Conservation (phyloP, 2,888 invertebrate genomes). For the Ormyrus rosae region DNA sequence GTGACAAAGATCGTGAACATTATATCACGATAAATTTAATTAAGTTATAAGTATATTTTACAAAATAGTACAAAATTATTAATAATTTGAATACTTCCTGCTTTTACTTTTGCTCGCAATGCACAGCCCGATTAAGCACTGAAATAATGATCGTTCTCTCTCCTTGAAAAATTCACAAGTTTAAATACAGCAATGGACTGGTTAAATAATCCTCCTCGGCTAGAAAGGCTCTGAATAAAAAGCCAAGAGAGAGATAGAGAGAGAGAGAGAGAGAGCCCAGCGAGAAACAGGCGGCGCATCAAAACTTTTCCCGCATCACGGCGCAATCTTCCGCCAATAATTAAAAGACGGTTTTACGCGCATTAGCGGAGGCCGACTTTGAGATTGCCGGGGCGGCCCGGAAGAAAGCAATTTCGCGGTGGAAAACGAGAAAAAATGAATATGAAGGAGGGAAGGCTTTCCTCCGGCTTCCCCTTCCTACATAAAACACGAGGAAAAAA, state of each 20-base stretch:
- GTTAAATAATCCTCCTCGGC: too few relatives aligned
- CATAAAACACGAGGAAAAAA: slow-evolving; percentile 8
- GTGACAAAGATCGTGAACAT: too few relatives aligned
- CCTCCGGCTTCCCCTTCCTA: background rate
- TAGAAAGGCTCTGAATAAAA: background rate
- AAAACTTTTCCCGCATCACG: background rate
- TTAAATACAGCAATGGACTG: too few relatives aligned
- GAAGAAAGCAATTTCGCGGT: slow-evolving; percentile 50
- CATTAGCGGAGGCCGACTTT: slow-evolving; percentile 10
- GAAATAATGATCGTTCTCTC: too few relatives aligned
- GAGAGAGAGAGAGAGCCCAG: background rate
- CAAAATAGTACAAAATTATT: too few relatives aligned
- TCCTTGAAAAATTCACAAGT: too few relatives aligned
- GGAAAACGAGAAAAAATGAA: slow-evolving; percentile 52
- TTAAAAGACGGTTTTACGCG: slow-evolving; percentile 50
- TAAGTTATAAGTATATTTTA: too few relatives aligned
- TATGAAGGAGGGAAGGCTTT: slow-evolving; percentile 50
- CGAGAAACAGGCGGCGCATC: background rate
- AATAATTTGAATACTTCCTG: too few relatives aligned
- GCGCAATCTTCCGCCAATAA: slow-evolving; percentile 30
- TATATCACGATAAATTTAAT: too few relatives aligned
- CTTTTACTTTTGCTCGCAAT: too few relatives aligned
- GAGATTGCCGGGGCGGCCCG: slow-evolving; percentile 4
- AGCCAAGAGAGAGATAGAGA: background rate
- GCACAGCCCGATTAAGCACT: too few relatives aligned